Evolutionary conservation across 2,113 vertebrate species (phyloP).

Genomic region (Kryptolebias marmoratus): DNA sequence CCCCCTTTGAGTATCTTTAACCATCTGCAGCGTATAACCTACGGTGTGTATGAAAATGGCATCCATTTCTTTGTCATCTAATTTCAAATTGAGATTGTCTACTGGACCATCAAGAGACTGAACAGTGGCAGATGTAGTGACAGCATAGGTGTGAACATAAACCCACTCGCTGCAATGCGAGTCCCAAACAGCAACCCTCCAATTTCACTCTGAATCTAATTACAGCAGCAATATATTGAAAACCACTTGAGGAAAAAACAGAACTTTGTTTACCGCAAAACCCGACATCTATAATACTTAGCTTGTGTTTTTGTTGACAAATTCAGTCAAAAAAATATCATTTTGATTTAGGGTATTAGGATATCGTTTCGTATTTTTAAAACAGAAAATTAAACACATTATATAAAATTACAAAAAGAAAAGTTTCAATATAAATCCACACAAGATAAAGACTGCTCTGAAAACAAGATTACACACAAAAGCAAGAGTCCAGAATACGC

Average conservation of each 20-base stretch:
- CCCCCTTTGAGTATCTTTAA: slow-evolving; percentile 76
- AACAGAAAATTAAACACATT: neutral
- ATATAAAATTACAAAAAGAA: neutral
- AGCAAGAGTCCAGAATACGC: slow-evolving; percentile 38
- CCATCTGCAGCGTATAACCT: slow-evolving; percentile 76
- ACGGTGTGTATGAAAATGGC: slow-evolving; percentile 69
- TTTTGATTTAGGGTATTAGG: neutral
- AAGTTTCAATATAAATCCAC: slow-evolving; percentile 32
- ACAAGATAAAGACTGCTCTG: slow-evolving; percentile 51
- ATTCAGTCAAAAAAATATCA: slow-evolving; percentile 56
- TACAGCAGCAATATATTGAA: slow-evolving; percentile 68
- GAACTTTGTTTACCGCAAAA: slow-evolving; percentile 74
- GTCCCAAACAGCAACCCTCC: slow-evolving; percentile 71
- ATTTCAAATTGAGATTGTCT: slow-evolving; percentile 77
- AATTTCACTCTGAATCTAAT: slow-evolving; percentile 78
- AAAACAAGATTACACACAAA: slow-evolving; percentile 66
- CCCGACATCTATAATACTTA: slow-evolving; percentile 52
- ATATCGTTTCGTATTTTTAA: neutral
- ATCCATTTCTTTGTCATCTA: slow-evolving; percentile 74
- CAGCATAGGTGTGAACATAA: slow-evolving; percentile 73
- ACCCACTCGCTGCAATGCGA: slow-evolving; percentile 66
- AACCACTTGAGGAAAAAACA: slow-evolving; percentile 64
- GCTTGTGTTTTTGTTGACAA: slow-evolving; percentile 38
- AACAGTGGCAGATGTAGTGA: slow-evolving; percentile 74
- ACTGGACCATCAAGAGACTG: slow-evolving; percentile 68